phyloP scores from a whole-genome alignment of 2,888 invertebrate species.

The Perithous albicinctus region DNA sequence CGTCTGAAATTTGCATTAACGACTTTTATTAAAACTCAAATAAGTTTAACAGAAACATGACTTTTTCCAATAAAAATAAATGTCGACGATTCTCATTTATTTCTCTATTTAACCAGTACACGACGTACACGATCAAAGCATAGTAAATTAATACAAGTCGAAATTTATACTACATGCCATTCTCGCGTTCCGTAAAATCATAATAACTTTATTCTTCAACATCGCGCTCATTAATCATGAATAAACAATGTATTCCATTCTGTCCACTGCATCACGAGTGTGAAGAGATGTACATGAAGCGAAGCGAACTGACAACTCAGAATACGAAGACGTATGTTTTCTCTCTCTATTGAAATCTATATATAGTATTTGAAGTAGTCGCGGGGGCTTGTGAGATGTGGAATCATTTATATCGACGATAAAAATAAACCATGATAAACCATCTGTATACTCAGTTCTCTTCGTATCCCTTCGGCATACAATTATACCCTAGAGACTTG shows the following conservation, averaged over 20 bases:
- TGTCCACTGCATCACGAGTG: constrained; percentile 31
- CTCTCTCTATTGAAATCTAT: not conserved
- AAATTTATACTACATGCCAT: not conserved
- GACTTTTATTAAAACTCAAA: too few relatives aligned
- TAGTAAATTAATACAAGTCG: not conserved
- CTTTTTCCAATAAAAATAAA: not conserved
- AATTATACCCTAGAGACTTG: not conserved
- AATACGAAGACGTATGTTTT: not conserved
- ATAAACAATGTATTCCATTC: constrained; percentile 56
- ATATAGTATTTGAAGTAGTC: constrained; percentile 5
- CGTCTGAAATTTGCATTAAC: too few relatives aligned
- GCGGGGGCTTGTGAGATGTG: constrained; percentile 1
- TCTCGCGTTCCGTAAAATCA: not conserved
- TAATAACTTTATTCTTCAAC: constrained; percentile 29
- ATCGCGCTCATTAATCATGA: constrained; percentile 50
- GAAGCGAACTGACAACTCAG: not conserved
- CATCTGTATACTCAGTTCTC: not conserved
- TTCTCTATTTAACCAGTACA: not conserved
- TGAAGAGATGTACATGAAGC: not conserved
- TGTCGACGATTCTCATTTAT: not conserved
- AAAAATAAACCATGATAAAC: not conserved
- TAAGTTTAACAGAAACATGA: not conserved
- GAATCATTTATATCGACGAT: not conserved
- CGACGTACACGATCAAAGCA: not conserved
- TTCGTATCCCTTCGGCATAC: not conserved